phyloP scores from a whole-genome alignment of 2,113 vertebrate species.

The Todiramphus saurophagus region DNA sequence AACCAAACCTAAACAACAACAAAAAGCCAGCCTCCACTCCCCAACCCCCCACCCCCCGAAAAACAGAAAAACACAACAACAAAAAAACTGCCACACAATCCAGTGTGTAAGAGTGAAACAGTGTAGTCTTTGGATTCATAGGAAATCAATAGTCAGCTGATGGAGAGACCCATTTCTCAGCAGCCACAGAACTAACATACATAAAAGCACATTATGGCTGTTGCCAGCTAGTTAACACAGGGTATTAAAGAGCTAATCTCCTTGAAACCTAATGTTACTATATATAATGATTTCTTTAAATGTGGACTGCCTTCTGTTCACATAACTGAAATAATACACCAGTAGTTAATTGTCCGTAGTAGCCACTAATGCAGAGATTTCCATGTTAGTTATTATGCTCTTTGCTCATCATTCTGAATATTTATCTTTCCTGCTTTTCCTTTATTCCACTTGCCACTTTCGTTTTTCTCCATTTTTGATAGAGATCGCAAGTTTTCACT shows the following conservation, averaged over 20 bases:
- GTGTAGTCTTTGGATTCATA: neutral
- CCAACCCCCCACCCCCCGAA: no score
- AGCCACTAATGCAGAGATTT: neutral
- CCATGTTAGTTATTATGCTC: neutral
- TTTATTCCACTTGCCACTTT: neutral
- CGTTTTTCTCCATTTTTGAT: neutral
- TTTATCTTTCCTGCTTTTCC: neutral
- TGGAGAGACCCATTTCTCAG: neutral
- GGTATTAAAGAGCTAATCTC: neutral
- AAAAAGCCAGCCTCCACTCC: no score
- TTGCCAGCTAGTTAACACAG: neutral
- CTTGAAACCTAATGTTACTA: neutral
- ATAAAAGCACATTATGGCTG: neutral
- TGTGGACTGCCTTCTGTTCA: neutral
- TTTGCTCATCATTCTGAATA: neutral
- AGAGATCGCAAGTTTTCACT: neutral
- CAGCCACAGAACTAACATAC: neutral
- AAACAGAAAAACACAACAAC: no score
- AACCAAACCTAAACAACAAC: no score
- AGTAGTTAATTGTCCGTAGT: neutral
- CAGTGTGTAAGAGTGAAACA: neutral
- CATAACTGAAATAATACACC: slow-evolving; percentile 25
- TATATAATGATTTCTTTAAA: neutral
- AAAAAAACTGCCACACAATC: no score
- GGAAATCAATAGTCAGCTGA: neutral